phyloP scores from a whole-genome alignment of 1,140 invertebrate genomes.

The Drosophila pallidifrons region DNA sequence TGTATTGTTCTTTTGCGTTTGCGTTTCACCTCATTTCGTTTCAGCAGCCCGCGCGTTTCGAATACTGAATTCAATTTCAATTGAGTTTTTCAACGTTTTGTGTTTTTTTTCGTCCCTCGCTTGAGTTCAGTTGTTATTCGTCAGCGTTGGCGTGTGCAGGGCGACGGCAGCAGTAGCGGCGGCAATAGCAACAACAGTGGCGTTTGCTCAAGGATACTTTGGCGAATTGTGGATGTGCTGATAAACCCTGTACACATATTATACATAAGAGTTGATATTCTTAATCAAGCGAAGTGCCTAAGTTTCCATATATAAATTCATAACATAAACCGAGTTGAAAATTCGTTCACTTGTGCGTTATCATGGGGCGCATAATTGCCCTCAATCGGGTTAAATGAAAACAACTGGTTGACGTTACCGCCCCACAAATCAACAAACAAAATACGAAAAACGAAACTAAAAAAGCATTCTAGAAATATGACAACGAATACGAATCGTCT shows the following conservation, averaged over 20 bases:
- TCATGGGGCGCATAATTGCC: conserved; percentile 69
- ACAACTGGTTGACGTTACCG: conserved; percentile 56
- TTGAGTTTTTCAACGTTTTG: conserved; percentile 37
- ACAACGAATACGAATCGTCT: conserved; percentile 4
- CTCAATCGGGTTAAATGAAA: conserved; percentile 68
- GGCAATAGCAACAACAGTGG: neutral
- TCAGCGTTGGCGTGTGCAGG: conserved; percentile 59
- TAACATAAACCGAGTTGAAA: conserved; percentile 13
- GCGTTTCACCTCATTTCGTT: conserved; percentile 43
- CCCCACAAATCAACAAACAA: conserved; percentile 39
- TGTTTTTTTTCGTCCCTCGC: conserved; percentile 30
- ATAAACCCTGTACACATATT: conserved; percentile 25
- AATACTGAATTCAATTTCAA: conserved; percentile 57
- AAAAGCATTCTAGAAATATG: neutral
- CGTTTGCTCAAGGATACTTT: conserved; percentile 30
- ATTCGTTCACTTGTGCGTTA: conserved; percentile 46
- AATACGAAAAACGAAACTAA: conserved; percentile 9
- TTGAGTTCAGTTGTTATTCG: conserved; percentile 61
- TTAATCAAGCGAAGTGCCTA: conserved; percentile 44
- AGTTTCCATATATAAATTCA: conserved; percentile 18
- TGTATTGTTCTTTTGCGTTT: conserved; percentile 15
- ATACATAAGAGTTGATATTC: conserved; percentile 19
- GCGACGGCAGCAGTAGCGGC: neutral
- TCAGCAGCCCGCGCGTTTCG: conserved; percentile 39
- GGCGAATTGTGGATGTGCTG: conserved; percentile 15